These are phyloP conservation scores for Siphlonurus alternatus DNA, from an alignment of 2,888 invertebrate genomes.

Conservation along the genomic window DNA sequence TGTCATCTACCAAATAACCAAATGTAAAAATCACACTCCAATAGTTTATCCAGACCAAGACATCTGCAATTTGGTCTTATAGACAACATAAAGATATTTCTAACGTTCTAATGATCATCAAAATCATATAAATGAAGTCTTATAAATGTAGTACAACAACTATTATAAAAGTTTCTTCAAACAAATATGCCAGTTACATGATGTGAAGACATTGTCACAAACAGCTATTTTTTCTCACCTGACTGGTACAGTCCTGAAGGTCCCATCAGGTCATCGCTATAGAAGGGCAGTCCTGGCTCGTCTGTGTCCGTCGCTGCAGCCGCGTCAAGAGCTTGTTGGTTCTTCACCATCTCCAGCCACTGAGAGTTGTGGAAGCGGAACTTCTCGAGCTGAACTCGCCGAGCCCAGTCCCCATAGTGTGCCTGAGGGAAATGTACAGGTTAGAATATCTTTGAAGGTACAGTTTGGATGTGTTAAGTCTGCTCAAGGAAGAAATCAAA, in stretches of 20 bases:
- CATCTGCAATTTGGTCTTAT: no score
- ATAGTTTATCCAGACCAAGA: no score
- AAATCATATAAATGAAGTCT: no score
- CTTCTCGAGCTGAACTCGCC: constrained; percentile 79
- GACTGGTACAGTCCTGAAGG: not conserved
- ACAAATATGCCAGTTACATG: no score
- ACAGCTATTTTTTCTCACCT: not conserved
- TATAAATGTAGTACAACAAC: no score
- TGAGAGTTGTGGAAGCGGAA: constrained; percentile 98
- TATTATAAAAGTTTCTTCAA: no score
- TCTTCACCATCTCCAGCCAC: constrained; percentile 94
- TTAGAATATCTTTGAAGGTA: not conserved
- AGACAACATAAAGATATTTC: no score
- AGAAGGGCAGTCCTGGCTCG: constrained; percentile 13
- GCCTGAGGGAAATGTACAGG: constrained; percentile 26
- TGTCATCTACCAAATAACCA: no score
- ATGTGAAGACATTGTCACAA: no score
- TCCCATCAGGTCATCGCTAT: not conserved
- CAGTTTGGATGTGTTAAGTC: not conserved
- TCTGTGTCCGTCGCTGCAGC: constrained; percentile 25
- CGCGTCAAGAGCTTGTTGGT: constrained; percentile 32
- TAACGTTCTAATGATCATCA: no score
- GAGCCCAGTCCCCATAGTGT: constrained; percentile 84
- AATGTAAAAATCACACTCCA: no score
- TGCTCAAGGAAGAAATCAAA: not conserved